These are phyloP conservation scores for Cossypha niveicapilla DNA, from an alignment of 2,797 vertebrate genomes.

Conservation along the genomic window DNA sequence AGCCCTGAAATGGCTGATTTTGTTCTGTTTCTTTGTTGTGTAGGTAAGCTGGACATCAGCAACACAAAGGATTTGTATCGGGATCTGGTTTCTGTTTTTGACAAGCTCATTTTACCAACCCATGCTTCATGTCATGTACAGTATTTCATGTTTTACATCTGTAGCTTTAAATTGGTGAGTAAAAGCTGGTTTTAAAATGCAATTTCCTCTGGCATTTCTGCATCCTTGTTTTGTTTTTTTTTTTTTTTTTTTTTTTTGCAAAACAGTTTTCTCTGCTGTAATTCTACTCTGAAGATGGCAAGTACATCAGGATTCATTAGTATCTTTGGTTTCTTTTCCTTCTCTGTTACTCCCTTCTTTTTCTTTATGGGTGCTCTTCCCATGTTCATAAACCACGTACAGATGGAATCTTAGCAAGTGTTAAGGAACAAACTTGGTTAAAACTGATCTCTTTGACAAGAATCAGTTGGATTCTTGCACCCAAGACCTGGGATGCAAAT, in stretches of 20 bases:
- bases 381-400: background rate
- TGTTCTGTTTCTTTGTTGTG: background rate
- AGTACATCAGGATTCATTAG: background rate
- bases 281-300: background rate
- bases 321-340: background rate
- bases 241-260: background rate
- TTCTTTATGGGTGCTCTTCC: background rate
- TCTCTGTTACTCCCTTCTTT: background rate
- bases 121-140: slow-evolving; percentile 91
- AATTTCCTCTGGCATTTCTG: background rate
- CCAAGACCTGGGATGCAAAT: background rate
- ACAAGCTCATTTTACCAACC: slow-evolving; percentile 92
- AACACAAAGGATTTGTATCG: slow-evolving; percentile 87
- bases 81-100: slow-evolving; percentile 86
- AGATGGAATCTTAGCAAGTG: background rate
- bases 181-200: background rate
- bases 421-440: background rate
- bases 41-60: slow-evolving; percentile 81
- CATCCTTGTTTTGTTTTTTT: background rate
- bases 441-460: background rate
- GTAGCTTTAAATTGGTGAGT: slow-evolving; percentile 93
- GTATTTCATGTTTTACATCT: slow-evolving; percentile 90
- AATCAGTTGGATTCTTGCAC: background rate
- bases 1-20: background rate
- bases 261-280: background rate